Base-by-base conservation (phyloP, 2,113 vertebrate species). In the Turnix velox region DNA sequence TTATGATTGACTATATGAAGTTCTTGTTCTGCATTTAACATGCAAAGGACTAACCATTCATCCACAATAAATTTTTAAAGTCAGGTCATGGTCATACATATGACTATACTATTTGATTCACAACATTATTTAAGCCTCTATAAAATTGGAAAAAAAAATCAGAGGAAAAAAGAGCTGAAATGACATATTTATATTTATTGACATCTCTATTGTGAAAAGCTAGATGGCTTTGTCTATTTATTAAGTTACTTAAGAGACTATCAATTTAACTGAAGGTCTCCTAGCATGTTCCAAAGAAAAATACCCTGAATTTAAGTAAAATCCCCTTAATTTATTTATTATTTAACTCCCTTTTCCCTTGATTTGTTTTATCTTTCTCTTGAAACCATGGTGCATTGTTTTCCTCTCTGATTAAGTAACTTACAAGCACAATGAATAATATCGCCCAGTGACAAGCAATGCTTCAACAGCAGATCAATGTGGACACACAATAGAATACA, bases 341-440 rank as follows among this genome's bases (percentile, higher is more conserved):
- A 81, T 86, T 88, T n/a, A n/a, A n/a, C 25, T 27, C 48, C 24
- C 62, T 62, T 62, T 62, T 40, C 59, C 25, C 58, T 12, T 61
- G 28, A 75, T 94, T 82, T 68, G 28, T 95, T 49, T 87, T 83
- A 8, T 80, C 39, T 49, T 14, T 77, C 37, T 93, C 67, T 58
- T 77, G 78, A 59, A 94, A 75, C 30, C 22, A 30, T 69, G 18
- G 18, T 55, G 24, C 54, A 67, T 68, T 84, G 45, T 91, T 92
- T 96, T 94, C 52, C 92, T 75, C 51, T 54, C 54, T 89, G 62
- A 87, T 80, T 33, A 96, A 92, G 19, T 22, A 81, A 23, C 45
- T 71, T 92, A 35, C 58, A 93, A 84, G 63, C 58, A 46, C 51
- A 95, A 91, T 84, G 48, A 85, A 80, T 54, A 86, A 69, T 48